Base-by-base conservation (phyloP, 2,888 invertebrate genomes). In the Sphaerophoria taeniata region DNA sequence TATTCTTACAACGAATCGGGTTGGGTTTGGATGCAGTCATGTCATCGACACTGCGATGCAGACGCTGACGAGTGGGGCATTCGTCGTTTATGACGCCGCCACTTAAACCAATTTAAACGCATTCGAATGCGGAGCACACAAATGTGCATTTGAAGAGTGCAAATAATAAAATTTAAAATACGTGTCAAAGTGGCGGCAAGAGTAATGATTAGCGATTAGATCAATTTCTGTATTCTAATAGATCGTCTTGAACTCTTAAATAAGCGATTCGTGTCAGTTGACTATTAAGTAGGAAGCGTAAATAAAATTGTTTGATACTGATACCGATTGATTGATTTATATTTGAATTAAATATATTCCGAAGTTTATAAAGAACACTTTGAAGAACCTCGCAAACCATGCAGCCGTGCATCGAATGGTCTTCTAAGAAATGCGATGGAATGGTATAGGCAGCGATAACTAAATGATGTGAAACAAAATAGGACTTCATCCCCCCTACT, bases 1-100 rank as follows among this genome's bases (percentile, higher is more conserved):
- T 67, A 67, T 67, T 67, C 53, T 67, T 67, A 67, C n/a, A 3
- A 24, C 12, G 67, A 67, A 67, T 39, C 53, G 53, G 67, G 67
- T 67, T 67, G 36, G 67, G 67, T 39, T 49, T 56, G 16, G 39
- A 67, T 67, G 51, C 24, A 67, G 67, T 7, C 53, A 3, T 67
- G 36, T 51, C 45, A 11, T 45, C n/a, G 45, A 11, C 45, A n/a
- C n/a, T 45, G 36, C 5, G 24, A 24, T 47, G 47, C 47, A 45
- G 47, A 6, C 6, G 47, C 4, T 14, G 47, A 4, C 47, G 47
- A n/a, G 12, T 6, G 6, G 47, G n/a, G 5, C 12, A 47, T 24
- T 24, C 24, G 2, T 24, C 24, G 24, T 24, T 24, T 24, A 2
- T 24, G 24, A 24, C 24, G 24, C 24, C 24, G 24, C 24, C 24